phyloP scores from a whole-genome alignment of 2,113 vertebrate genomes.

The Casuarius casuarius region DNA sequence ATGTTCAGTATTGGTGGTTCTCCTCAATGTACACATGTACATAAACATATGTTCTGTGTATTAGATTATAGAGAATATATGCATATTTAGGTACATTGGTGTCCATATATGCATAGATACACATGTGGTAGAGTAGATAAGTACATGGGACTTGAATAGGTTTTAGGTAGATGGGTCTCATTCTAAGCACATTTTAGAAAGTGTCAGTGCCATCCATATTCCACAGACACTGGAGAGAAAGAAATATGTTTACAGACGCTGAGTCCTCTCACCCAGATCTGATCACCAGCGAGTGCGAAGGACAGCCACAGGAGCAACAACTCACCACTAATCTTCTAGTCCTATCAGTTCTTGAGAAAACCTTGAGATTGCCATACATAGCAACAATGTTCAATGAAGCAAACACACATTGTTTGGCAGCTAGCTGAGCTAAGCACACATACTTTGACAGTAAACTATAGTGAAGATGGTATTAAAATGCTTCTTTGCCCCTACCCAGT shows the following conservation, averaged over 20 bases:
- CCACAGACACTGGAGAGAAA: not conserved
- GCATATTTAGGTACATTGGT: not conserved
- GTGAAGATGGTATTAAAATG: not conserved
- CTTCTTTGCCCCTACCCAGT: not conserved
- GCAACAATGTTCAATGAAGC: not conserved
- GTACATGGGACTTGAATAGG: not conserved
- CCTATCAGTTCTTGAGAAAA: not conserved
- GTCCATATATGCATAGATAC: not conserved
- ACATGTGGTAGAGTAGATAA: not conserved
- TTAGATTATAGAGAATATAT: not conserved
- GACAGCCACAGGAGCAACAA: not conserved
- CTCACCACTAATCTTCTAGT: not conserved
- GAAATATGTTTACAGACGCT: not conserved
- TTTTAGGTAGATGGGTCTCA: not conserved
- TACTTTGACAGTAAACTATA: not conserved
- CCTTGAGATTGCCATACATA: not conserved
- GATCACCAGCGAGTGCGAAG: not conserved
- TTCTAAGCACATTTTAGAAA: not conserved
- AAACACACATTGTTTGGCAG: not conserved
- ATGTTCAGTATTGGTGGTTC: fast-evolving
- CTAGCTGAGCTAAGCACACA: not conserved
- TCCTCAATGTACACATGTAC: not conserved
- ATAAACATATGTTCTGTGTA: not conserved
- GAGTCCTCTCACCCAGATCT: not conserved
- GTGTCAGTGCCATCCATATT: not conserved